Conservation (phyloP, 2,797 vertebrate genomes). For the Neosilurus mollespiculum region DNA sequence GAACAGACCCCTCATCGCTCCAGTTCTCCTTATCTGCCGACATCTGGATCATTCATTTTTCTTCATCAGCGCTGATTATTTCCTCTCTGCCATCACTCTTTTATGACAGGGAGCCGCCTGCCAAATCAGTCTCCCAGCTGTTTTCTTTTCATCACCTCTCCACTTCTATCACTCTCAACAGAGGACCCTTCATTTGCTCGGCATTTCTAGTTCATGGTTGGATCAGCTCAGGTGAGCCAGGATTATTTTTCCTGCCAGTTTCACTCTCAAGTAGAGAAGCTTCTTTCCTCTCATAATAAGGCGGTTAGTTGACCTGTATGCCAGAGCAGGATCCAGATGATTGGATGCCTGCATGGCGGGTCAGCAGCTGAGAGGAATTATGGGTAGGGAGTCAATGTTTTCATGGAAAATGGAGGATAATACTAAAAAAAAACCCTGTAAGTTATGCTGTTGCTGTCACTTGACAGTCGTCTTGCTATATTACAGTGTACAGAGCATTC, state of each 20-base stretch:
- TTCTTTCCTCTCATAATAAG: conserved; percentile 30
- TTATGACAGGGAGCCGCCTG: conserved; percentile 20
- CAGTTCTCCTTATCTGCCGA: conserved; percentile 30
- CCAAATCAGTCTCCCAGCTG: conserved; percentile 20
- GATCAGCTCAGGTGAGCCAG: neutral
- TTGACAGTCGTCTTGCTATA: neutral
- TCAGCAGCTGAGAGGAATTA: neutral
- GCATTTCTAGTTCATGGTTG: neutral
- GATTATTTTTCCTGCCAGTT: conserved; percentile 30
- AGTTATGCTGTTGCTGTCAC: neutral
- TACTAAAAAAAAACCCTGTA: neutral
- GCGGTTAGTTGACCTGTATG: conserved; percentile 41
- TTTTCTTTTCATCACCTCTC: conserved; percentile 23
- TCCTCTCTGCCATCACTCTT: conserved; percentile 17
- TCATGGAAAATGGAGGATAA: neutral
- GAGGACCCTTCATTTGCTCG: neutral
- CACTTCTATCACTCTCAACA: neutral
- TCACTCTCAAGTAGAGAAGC: conserved; percentile 39
- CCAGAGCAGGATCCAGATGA: conserved; percentile 19
- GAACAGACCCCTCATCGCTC: conserved; percentile 7
- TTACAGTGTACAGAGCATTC: neutral
- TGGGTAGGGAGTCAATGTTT: conserved; percentile 8
- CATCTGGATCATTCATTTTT: conserved; percentile 28
- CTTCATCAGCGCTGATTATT: conserved; percentile 26
- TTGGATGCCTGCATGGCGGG: neutral